Evolutionary conservation across 1,140 invertebrate genomes (phyloP).

Genomic region (Pemphigus obesinymphae): DNA sequence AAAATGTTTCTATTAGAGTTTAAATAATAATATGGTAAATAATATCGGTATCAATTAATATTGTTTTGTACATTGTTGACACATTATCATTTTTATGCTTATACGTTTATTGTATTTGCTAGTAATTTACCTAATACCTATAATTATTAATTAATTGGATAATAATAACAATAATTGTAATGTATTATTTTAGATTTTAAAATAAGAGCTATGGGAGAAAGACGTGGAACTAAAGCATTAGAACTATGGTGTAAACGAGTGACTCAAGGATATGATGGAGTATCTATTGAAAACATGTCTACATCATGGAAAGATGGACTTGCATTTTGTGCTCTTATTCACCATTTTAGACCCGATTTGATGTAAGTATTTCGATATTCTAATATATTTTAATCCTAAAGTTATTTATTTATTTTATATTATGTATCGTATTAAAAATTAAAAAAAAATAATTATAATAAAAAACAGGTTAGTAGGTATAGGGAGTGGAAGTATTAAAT

Average conservation of each 20-base stretch:
- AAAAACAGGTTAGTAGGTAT: too few species aligned
- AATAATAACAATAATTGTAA: background rate
- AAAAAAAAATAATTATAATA: too few species aligned
- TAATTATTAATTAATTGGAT: background rate
- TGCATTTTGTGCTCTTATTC: slow-evolving; percentile 93
- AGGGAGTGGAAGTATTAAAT: too few species aligned
- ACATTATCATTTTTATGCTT: too few species aligned
- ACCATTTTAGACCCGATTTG: slow-evolving; percentile 89
- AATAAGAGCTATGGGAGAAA: slow-evolving; percentile 64
- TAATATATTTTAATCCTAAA: background rate
- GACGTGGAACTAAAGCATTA: slow-evolving; percentile 77
- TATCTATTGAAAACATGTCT: slow-evolving; percentile 86
- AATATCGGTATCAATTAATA: too few species aligned
- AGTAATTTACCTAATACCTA: background rate
- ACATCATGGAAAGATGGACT: slow-evolving; percentile 90
- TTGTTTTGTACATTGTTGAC: too few species aligned
- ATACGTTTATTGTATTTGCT: background rate
- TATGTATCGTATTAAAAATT: too few species aligned
- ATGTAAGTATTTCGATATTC: slow-evolving; percentile 69
- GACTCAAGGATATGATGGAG: slow-evolving; percentile 81
- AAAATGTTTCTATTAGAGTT: too few species aligned
- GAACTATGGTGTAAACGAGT: slow-evolving; percentile 83
- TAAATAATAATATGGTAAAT: too few species aligned
- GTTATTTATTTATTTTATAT: too few species aligned
- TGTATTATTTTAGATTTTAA: slow-evolving; percentile 11